A percentile compares a stretch with the other conserved stretches of the same genome.
phyloP scores from a whole-genome alignment of 2,113 vertebrate species.

The Eptesicus fuscus region DNA sequence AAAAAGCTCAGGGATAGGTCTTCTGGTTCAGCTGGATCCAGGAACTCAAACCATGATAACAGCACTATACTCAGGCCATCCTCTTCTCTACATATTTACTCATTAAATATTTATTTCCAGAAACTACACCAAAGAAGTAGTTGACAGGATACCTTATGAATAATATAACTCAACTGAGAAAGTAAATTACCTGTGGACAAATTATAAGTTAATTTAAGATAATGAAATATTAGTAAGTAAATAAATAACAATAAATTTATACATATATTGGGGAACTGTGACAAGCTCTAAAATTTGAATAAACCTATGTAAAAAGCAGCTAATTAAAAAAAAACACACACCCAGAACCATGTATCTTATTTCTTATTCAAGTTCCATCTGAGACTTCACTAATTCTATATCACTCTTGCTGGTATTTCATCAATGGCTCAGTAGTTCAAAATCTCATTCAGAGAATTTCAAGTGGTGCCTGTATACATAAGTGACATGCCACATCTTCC shows the following conservation, averaged over 20 bases:
- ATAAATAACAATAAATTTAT: background rate
- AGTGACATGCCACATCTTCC: background rate
- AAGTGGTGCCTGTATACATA: too few relatives aligned
- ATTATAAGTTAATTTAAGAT: slow-evolving; percentile 23
- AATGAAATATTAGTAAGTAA: slow-evolving; percentile 14
- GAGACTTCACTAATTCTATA: background rate
- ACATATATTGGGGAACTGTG: background rate
- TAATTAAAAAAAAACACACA: background rate
- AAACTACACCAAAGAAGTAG: background rate
- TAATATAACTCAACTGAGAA: background rate
- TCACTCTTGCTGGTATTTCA: background rate
- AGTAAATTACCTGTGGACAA: background rate
- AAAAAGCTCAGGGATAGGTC: background rate
- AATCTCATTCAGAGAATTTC: background rate
- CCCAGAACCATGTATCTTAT: background rate
- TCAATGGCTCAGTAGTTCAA: background rate
- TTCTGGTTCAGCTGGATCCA: background rate
- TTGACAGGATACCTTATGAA: background rate
- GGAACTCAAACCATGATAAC: background rate
- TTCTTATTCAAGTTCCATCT: background rate
- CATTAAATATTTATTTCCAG: slow-evolving; percentile 1
- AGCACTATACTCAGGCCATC: background rate
- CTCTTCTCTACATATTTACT: background rate
- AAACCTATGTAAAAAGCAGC: background rate
- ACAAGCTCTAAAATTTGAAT: background rate